Conservation (phyloP, 2,888 invertebrate species). For the Sipha maydis region DNA sequence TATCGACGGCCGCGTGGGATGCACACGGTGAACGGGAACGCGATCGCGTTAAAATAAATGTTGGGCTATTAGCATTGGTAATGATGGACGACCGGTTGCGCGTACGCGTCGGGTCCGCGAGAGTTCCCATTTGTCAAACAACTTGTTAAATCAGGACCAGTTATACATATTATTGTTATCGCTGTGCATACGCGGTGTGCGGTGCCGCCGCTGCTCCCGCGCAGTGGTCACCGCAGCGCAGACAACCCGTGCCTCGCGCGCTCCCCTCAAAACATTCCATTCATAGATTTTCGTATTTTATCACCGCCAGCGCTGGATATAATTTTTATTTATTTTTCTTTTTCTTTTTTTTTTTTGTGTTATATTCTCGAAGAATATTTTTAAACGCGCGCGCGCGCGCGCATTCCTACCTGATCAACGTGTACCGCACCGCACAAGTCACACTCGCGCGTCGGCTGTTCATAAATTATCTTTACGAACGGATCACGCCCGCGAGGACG, state of each 20-base stretch:
- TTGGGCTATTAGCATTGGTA: constrained; percentile 36
- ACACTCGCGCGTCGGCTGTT: not conserved
- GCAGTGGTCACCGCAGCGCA: constrained; percentile 29
- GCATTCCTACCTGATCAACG: constrained; percentile 25
- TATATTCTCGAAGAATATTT: constrained; percentile 9
- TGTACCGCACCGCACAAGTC: too few relatives aligned
- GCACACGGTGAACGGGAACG: not conserved
- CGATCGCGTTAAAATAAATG: constrained; percentile 30
- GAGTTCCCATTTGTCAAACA: constrained; percentile 48
- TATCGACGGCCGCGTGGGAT: not conserved
- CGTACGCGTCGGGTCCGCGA: not conserved
- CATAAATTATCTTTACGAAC: constrained; percentile 15
- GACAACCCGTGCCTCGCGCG: not conserved
- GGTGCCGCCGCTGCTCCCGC: not conserved
- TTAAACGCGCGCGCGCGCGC: constrained; percentile 17
- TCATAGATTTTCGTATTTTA: constrained; percentile 46
- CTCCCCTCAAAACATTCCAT: constrained; percentile 31
- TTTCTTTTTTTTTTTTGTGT: not conserved
- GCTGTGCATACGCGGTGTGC: not conserved
- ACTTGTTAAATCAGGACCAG: constrained; percentile 51
- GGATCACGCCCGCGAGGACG: constrained; percentile 6
- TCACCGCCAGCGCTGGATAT: not conserved
- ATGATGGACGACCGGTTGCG: constrained; percentile 44
- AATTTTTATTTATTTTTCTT: not conserved
- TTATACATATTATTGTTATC: constrained; percentile 19